Evolutionary conservation across 1,140 invertebrate species (phyloP).

Genomic region (Nasonia longicornis): DNA sequence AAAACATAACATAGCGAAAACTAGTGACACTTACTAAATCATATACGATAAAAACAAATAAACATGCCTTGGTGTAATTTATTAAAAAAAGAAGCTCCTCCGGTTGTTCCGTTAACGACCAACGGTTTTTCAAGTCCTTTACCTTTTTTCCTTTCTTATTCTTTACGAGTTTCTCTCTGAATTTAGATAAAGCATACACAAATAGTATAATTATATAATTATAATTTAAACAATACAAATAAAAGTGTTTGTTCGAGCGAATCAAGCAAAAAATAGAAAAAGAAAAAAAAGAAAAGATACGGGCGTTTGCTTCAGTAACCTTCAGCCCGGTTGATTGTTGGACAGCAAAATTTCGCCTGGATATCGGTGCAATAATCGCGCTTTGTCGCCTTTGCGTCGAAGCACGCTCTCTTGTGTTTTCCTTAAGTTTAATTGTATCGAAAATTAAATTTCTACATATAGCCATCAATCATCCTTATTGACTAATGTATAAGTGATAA

Average conservation of each 20-base stretch:
- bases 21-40: constrained; percentile 60
- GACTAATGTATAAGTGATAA: constrained; percentile 36
- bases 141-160: constrained; percentile 47
- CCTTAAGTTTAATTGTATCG: constrained; percentile 35
- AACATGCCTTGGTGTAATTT: constrained; percentile 65
- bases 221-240: constrained; percentile 32
- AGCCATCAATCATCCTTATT: constrained; percentile 21
- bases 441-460: constrained; percentile 27
- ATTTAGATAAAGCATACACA: constrained; percentile 27
- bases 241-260: constrained; percentile 40
- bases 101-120: constrained; percentile 58
- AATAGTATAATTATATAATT: constrained; percentile 42
- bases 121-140: constrained; percentile 40
- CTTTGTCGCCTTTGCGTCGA: constrained; percentile 16
- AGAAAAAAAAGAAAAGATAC: constrained; percentile 25
- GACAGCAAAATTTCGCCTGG: constrained; percentile 43
- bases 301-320: constrained; percentile 47
- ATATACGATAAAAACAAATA: constrained; percentile 54
- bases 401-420: constrained; percentile 26
- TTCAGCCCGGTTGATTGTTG: constrained; percentile 52
- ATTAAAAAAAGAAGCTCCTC: constrained; percentile 54
- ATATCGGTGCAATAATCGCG: constrained; percentile 53
- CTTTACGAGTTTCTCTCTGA: constrained; percentile 25
- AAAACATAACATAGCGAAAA: constrained; percentile 55
- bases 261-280: constrained; percentile 35